phyloP scores from a whole-genome alignment of 2,113 vertebrate species.

The Pelusios castaneus region DNA sequence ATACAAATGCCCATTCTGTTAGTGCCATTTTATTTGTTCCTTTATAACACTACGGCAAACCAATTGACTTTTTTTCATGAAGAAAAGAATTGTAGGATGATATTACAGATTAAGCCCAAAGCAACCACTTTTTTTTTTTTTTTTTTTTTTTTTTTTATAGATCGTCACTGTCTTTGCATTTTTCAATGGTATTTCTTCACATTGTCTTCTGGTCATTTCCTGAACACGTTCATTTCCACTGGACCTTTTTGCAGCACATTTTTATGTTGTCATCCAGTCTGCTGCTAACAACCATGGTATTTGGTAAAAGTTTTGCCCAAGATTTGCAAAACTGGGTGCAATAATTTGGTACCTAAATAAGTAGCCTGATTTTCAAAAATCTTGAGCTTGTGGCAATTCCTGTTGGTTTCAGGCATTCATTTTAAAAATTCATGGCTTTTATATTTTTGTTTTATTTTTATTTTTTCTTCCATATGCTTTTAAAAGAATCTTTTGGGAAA shows the following conservation, averaged over 20 bases:
- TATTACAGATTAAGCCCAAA: not conserved
- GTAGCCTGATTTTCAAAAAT: not conserved
- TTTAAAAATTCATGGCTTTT: not conserved
- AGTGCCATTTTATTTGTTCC: not conserved
- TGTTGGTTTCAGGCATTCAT: not conserved
- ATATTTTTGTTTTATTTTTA: not conserved
- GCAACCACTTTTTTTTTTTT: not conserved
- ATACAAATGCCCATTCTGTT: not conserved
- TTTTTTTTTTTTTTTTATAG: not conserved
- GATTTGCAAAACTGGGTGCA: not conserved
- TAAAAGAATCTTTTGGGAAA: not conserved
- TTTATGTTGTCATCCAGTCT: not conserved
- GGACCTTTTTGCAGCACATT: not conserved
- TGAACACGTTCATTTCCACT: not conserved
- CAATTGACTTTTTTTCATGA: not conserved
- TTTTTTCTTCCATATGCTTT: not conserved
- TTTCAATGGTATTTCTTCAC: not conserved
- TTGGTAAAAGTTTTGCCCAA: not conserved
- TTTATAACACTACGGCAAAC: not conserved
- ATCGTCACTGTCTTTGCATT: not conserved
- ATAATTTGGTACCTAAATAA: not conserved
- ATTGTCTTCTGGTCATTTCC: not conserved
- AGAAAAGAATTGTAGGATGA: not conserved
- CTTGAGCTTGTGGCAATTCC: not conserved
- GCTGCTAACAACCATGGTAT: not conserved